phyloP scores from a whole-genome alignment of 2,113 vertebrate species.

The Siniperca knerii region DNA sequence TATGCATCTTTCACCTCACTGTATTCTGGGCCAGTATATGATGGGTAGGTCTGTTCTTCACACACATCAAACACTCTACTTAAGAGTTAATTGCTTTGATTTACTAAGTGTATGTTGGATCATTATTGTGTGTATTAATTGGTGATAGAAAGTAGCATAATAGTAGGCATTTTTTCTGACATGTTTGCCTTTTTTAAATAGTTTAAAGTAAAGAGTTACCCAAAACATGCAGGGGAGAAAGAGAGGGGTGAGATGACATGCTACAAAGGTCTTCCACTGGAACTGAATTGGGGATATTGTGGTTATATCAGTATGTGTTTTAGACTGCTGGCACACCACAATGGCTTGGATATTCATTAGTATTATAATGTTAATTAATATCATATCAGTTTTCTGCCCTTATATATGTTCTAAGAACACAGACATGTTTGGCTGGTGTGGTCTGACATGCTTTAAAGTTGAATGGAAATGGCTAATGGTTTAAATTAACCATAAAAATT shows the following conservation, averaged over 20 bases:
- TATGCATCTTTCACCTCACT: constrained; percentile 12
- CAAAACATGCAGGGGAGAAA: background rate
- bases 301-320: background rate
- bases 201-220: background rate
- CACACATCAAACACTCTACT: background rate
- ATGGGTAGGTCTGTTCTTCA: background rate
- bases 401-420: background rate
- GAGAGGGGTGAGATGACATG: no score
- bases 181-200: background rate
- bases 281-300: background rate
- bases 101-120: background rate
- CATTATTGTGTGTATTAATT: background rate
- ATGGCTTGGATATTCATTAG: background rate
- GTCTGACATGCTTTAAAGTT: constrained; percentile 3
- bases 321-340: background rate
- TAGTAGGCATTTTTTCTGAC: background rate
- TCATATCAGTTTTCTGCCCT: background rate
- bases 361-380: constrained; percentile 2
- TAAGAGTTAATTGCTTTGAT: background rate
- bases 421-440: constrained; percentile 1
- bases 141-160: background rate
- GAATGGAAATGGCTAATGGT: background rate
- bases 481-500: constrained; percentile 3
- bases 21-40: background rate
- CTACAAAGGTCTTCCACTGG: no score